phyloP scores from a whole-genome alignment of 2,113 vertebrate species.

The Perca fluviatilis region DNA sequence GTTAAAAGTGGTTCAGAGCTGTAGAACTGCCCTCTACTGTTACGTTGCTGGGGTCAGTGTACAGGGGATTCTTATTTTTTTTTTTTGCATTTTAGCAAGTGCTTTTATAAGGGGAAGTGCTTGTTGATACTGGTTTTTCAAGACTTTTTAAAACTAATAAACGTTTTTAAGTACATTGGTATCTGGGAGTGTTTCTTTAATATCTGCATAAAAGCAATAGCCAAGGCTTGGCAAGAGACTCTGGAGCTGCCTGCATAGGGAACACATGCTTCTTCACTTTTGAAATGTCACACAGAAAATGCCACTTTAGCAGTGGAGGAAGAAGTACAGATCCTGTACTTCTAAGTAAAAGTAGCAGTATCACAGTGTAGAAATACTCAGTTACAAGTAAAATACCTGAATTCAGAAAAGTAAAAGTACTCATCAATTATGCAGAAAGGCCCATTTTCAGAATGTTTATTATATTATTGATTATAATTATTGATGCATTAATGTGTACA shows the following conservation, averaged over 20 bases:
- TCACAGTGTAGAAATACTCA: no score
- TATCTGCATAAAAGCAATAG: constrained; percentile 4
- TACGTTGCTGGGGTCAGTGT: constrained; percentile 90
- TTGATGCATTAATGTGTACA: no score
- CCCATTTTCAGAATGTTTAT: no score
- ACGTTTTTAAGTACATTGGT: constrained; percentile 84
- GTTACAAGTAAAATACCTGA: no score
- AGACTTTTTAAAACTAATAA: constrained; percentile 96
- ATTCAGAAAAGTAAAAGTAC: no score
- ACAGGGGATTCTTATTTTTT: constrained; percentile 88
- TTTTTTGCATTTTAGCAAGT: constrained; percentile 91
- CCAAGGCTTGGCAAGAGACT: not conserved
- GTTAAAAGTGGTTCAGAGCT: constrained; percentile 87
- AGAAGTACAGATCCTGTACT: not conserved
- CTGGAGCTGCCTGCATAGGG: not conserved
- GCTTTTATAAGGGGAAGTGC: constrained; percentile 94
- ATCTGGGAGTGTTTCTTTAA: constrained; percentile 24
- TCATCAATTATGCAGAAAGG: no score
- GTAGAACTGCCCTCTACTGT: constrained; percentile 84
- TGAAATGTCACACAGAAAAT: not conserved
- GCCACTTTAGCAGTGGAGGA: not conserved
- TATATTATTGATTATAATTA: no score
- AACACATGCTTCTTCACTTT: not conserved
- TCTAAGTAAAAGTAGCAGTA: no score
- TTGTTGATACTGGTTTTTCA: constrained; percentile 93